Conservation (phyloP, 2,888 invertebrate genomes). For the Xanthorhoe spadicearia region DNA sequence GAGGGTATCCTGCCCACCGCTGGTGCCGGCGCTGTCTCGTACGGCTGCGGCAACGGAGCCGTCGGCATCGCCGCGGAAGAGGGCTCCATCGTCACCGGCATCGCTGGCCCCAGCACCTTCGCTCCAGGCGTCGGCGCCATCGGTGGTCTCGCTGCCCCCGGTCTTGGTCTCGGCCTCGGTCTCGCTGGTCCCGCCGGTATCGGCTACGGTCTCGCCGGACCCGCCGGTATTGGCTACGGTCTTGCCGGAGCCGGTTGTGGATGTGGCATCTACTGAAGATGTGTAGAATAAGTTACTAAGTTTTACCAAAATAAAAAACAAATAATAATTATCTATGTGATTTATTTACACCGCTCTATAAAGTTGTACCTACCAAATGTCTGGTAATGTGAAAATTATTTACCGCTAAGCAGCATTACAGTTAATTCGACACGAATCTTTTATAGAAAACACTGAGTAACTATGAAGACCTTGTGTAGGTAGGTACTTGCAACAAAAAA, state of each 20-base stretch:
- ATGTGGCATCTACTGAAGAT: conserved; percentile 9
- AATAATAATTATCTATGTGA: too few relatives aligned
- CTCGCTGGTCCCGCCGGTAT: conserved; percentile 6
- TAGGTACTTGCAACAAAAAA: too few relatives aligned
- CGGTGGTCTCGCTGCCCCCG: conserved; percentile 30
- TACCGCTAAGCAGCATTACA: too few relatives aligned
- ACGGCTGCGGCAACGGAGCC: conserved; percentile 48
- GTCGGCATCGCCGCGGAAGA: conserved; percentile 36
- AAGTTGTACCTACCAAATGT: too few relatives aligned
- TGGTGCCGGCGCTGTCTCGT: conserved; percentile 52
- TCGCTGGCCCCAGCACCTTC: conserved; percentile 11
- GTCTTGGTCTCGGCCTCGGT: conserved; percentile 35
- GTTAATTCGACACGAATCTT: too few relatives aligned
- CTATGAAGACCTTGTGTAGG: too few relatives aligned
- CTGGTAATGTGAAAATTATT: too few relatives aligned
- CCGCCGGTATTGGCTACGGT: conserved; percentile 17
- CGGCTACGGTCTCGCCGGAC: conserved; percentile 14
- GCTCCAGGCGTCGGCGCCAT: conserved; percentile 14
- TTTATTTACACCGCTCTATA: too few relatives aligned
- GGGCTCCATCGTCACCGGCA: conserved; percentile 31
- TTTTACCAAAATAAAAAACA: not conserved
- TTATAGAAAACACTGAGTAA: too few relatives aligned
- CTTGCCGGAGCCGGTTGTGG: conserved; percentile 1
- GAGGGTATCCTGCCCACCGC: conserved; percentile 52
- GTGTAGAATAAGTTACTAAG: not conserved